Conservation (phyloP, 2,888 invertebrate genomes). For the Drosophila ezoana region DNA sequence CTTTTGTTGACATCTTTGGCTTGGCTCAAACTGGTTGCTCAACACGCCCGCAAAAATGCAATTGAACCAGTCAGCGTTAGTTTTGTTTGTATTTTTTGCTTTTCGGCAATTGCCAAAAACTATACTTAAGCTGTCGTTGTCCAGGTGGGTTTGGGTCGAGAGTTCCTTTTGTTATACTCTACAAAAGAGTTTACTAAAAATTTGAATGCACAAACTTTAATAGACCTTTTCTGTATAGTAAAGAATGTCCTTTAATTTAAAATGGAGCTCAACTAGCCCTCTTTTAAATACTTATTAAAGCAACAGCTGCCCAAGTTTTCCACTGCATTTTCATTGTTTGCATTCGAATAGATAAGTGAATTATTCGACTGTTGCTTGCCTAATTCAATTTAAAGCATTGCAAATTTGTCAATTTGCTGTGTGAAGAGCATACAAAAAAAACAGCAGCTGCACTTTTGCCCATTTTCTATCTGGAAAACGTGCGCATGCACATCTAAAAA, state of each 20-base stretch:
- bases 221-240: no score
- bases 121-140: conserved; percentile 40
- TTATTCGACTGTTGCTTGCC: no score
- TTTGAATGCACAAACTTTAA: no score
- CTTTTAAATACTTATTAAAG: neutral
- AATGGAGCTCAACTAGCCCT: no score
- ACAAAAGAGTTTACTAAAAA: neutral
- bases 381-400: neutral
- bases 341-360: no score
- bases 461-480: conserved; percentile 39
- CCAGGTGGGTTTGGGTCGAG: conserved; percentile 1
- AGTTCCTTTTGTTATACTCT: conserved; percentile 11
- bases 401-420: neutral
- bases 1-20: conserved; percentile 62
- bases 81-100: conserved; percentile 23
- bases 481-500: conserved; percentile 39
- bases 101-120: conserved; percentile 39
- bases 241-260: no score
- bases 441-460: conserved; percentile 9
- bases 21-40: conserved; percentile 67
- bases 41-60: conserved; percentile 40
- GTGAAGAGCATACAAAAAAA: conserved; percentile 18
- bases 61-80: conserved; percentile 22
- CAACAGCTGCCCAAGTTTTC: neutral
- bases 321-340: no score